A percentile compares a stretch with the other conserved stretches of the same genome.
phyloP scores from a whole-genome alignment of 92 coral and sea anemone genomes.

The Paragorgia papillata region DNA sequence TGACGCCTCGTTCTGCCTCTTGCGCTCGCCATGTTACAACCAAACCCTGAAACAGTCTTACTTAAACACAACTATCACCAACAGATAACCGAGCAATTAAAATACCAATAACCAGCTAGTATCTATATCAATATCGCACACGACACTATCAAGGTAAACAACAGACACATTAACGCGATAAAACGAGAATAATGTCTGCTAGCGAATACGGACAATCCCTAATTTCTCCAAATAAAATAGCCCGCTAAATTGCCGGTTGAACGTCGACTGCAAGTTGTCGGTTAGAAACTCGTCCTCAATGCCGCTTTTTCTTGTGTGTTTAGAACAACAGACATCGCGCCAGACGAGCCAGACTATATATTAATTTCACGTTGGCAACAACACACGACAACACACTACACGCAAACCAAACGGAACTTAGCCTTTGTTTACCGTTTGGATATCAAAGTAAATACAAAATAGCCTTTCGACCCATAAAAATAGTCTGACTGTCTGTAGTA shows the following conservation, averaged over 20 bases:
- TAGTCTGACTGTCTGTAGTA: conserved; percentile 7
- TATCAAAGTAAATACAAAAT: conserved; percentile 9
- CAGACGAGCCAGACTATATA: too few species aligned
- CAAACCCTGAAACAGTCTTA: not conserved
- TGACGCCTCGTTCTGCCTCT: conserved; percentile 70
- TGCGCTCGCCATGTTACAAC: conserved; percentile 15
- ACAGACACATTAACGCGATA: not conserved
- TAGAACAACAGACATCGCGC: too few species aligned
- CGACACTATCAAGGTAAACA: not conserved
- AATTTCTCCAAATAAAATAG: not conserved
- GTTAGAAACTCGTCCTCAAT: not conserved
- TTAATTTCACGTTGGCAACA: too few species aligned
- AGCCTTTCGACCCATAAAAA: not conserved
- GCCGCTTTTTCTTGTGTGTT: too few species aligned
- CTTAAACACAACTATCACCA: not conserved
- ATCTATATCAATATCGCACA: not conserved
- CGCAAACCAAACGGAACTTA: not conserved
- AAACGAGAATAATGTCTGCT: not conserved
- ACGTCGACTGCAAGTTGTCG: not conserved
- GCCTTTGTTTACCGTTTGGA: conserved; percentile 6
- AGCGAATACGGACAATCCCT: not conserved
- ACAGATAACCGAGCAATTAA: not conserved
- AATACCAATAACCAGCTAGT: not conserved
- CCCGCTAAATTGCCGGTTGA: not conserved
- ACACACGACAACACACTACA: too few species aligned